These are phyloP conservation scores for Drosophila kikkawai DNA, from an alignment of 1,140 invertebrate species.

Conservation along the genomic window DNA sequence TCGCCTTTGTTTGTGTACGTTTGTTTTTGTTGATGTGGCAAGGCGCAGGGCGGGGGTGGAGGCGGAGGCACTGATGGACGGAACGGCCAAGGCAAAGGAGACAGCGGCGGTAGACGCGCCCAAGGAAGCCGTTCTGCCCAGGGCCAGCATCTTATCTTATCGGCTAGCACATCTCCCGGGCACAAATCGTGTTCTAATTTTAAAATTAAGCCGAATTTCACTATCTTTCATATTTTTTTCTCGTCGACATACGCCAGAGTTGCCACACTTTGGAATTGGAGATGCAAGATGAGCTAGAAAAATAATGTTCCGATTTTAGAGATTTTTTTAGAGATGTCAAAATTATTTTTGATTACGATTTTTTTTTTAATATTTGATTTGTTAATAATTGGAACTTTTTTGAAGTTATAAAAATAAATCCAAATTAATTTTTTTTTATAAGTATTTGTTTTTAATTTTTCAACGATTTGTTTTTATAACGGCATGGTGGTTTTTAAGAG, in stretches of 20 bases:
- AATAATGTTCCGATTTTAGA: too few relatives aligned
- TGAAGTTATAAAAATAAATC: too few relatives aligned
- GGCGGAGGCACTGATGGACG: not conserved
- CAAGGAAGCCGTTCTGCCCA: conserved; percentile 43
- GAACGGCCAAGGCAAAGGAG: conserved; percentile 1
- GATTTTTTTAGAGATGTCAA: too few relatives aligned
- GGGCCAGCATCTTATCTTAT: conserved; percentile 49
- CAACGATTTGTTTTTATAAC: too few relatives aligned
- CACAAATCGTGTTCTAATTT: conserved; percentile 27
- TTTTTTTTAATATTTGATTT: too few relatives aligned
- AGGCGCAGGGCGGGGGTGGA: conserved; percentile 6
- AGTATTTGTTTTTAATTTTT: too few relatives aligned
- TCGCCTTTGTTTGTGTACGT: conserved; percentile 43
- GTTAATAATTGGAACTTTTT: too few relatives aligned
- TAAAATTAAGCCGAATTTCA: conserved; percentile 40
- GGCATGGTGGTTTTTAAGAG: too few relatives aligned
- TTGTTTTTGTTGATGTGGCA: conserved; percentile 40
- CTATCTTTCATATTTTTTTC: conserved; percentile 29
- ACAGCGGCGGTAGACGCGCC: conserved; percentile 4
- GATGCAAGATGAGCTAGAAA: not conserved
- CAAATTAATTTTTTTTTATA: too few relatives aligned
- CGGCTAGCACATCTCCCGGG: conserved; percentile 32
- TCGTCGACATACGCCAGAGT: conserved; percentile 12
- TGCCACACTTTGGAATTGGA: conserved; percentile 1
- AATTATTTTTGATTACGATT: too few relatives aligned